Evolutionary conservation across 2,113 vertebrate species (phyloP).

Genomic region (Pteropus alecto): DNA sequence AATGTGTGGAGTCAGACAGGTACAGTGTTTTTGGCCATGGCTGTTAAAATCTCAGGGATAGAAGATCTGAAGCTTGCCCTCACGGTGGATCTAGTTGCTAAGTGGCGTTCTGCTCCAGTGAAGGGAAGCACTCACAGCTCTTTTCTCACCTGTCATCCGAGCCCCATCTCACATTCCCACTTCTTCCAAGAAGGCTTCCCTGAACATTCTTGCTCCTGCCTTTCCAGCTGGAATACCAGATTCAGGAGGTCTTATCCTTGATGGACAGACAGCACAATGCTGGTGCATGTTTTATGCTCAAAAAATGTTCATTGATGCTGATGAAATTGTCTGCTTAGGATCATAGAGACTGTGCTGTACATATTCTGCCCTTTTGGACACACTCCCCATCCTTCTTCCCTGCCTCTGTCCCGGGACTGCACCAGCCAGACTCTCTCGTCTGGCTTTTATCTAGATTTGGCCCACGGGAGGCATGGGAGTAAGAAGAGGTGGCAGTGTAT

Average conservation of each 20-base stretch:
- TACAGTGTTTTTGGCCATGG: neutral
- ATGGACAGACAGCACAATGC: neutral
- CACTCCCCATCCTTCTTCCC: neutral
- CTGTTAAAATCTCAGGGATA: neutral
- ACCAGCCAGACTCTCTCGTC: neutral
- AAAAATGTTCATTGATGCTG: neutral
- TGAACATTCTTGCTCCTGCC: neutral
- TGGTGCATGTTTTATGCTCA: neutral
- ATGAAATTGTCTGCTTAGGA: neutral
- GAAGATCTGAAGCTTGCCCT: neutral
- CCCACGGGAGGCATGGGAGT: neutral
- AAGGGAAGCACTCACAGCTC: neutral
- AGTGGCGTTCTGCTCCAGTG: neutral
- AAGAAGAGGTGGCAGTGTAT: neutral
- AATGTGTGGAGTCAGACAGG: neutral
- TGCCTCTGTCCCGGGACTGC: fast-evolving
- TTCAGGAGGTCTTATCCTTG: neutral
- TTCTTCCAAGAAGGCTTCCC: neutral
- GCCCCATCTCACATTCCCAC: neutral
- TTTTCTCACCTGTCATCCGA: neutral
- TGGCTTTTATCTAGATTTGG: neutral
- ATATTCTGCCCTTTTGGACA: neutral
- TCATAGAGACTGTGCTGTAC: neutral
- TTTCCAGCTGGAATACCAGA: neutral
- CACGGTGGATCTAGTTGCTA: neutral